phyloP scores from a whole-genome alignment of 2,113 vertebrate species.

The Lota lota region DNA sequence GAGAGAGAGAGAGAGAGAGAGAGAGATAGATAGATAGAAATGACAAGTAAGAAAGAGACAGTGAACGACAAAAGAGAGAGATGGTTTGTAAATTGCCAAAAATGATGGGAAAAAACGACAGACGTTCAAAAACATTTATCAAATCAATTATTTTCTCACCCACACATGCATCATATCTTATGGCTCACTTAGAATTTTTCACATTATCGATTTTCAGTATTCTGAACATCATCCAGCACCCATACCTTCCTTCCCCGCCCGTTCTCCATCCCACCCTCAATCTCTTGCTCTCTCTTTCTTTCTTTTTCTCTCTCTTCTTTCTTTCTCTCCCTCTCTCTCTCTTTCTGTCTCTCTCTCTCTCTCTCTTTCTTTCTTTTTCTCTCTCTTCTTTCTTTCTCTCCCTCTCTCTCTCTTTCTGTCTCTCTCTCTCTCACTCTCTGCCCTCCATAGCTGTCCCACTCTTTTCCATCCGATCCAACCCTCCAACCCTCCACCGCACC shows the following conservation, averaged over 20 bases:
- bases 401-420: neutral
- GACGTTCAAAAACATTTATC: neutral
- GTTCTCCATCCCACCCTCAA: neutral
- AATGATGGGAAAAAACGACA: too few species aligned
- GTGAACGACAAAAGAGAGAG: neutral
- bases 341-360: neutral
- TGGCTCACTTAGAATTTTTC: neutral
- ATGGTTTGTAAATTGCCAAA: too few species aligned
- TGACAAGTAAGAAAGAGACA: neutral
- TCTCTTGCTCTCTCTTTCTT: neutral
- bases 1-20: neutral
- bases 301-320: neutral
- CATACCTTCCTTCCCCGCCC: neutral
- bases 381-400: slow-evolving; percentile 4
- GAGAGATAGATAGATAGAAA: slow-evolving; percentile 1
- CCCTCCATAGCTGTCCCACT: slow-evolving; percentile 17
- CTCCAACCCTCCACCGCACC: slow-evolving; percentile 26
- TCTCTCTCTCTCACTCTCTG: neutral
- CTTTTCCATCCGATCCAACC: slow-evolving; percentile 3
- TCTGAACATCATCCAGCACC: neutral
- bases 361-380: neutral
- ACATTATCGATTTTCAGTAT: neutral
- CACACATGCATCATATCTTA: neutral
- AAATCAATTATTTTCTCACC: neutral
- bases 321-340: neutral